phyloP scores from a whole-genome alignment of 2,797 vertebrate species.

The Takifugu ocellatus region DNA sequence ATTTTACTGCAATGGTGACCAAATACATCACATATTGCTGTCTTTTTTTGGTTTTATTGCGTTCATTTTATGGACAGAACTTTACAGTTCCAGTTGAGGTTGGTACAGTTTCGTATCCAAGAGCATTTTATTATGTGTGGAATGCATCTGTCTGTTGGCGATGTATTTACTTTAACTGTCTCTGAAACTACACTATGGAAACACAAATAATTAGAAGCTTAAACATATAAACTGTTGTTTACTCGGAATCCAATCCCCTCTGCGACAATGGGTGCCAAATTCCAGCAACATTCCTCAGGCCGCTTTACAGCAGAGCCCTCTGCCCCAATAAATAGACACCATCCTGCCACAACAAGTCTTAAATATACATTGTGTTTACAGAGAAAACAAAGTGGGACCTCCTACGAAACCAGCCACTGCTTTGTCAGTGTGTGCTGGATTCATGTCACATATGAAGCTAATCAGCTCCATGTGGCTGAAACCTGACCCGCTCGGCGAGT shows the following conservation, averaged over 20 bases:
- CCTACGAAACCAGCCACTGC: slow-evolving; percentile 31
- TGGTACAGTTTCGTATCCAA: background rate
- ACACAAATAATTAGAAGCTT: background rate
- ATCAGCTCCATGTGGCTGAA: slow-evolving; percentile 73
- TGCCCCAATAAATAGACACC: slow-evolving; percentile 48
- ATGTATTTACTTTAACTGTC: background rate
- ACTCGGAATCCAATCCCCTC: slow-evolving; percentile 4
- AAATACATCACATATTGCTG: background rate
- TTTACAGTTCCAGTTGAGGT: background rate
- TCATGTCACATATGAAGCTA: slow-evolving; percentile 49
- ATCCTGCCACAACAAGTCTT: slow-evolving; percentile 65
- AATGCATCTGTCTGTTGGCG: background rate
- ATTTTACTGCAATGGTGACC: background rate
- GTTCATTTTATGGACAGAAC: background rate
- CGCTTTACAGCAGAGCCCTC: slow-evolving; percentile 51
- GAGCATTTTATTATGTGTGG: too few species aligned
- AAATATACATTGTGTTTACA: slow-evolving; percentile 66
- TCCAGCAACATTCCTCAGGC: slow-evolving; percentile 61
- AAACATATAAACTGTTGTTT: background rate
- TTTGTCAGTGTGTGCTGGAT: slow-evolving; percentile 46
- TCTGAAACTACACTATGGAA: background rate
- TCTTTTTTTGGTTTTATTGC: background rate
- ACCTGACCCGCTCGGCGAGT: slow-evolving; percentile 54
- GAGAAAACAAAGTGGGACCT: slow-evolving; percentile 70
- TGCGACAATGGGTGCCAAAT: slow-evolving; percentile 35